Evolutionary conservation across 1,140 invertebrate genomes (phyloP).

Genomic region (Neelides sp.): DNA sequence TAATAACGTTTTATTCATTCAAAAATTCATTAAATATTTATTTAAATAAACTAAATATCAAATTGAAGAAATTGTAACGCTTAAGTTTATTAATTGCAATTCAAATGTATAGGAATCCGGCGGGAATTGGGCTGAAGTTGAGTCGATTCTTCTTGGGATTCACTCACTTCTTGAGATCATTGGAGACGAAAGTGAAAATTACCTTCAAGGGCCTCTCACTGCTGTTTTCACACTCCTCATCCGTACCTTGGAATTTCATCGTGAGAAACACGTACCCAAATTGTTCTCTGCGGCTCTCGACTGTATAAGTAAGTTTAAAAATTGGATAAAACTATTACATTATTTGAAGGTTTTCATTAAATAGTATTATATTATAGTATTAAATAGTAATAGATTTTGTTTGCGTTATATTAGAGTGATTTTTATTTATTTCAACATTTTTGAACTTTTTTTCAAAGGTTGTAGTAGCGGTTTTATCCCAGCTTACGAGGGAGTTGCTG

Average conservation of each 20-base stretch:
- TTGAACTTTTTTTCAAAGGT: slow-evolving; percentile 11
- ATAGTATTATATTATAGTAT: neutral
- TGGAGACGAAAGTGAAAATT: slow-evolving; percentile 25
- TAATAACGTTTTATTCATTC: too few relatives aligned
- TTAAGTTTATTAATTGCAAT: too few relatives aligned
- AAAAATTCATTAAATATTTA: too few relatives aligned
- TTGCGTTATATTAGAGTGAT: neutral
- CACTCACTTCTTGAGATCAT: slow-evolving; percentile 28
- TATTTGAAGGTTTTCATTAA: neutral
- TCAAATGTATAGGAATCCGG: too few relatives aligned
- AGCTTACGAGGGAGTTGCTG: slow-evolving; percentile 21
- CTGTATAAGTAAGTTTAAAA: slow-evolving; percentile 29
- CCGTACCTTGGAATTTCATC: slow-evolving; percentile 24
- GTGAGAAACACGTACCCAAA: slow-evolving; percentile 14
- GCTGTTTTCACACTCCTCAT: slow-evolving; percentile 25
- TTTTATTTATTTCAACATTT: neutral
- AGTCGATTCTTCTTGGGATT: slow-evolving; percentile 11
- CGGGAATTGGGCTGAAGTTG: slow-evolving; percentile 1
- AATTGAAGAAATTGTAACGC: too few relatives aligned
- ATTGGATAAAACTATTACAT: neutral
- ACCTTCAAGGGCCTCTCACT: slow-evolving; percentile 25
- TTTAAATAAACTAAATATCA: too few relatives aligned
- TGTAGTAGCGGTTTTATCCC: slow-evolving; percentile 26
- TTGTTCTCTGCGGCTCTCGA: slow-evolving; percentile 28
- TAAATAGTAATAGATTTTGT: slow-evolving; percentile 1